Base-by-base conservation (phyloP, 2,797 vertebrate species). In the Columba guinea region DNA sequence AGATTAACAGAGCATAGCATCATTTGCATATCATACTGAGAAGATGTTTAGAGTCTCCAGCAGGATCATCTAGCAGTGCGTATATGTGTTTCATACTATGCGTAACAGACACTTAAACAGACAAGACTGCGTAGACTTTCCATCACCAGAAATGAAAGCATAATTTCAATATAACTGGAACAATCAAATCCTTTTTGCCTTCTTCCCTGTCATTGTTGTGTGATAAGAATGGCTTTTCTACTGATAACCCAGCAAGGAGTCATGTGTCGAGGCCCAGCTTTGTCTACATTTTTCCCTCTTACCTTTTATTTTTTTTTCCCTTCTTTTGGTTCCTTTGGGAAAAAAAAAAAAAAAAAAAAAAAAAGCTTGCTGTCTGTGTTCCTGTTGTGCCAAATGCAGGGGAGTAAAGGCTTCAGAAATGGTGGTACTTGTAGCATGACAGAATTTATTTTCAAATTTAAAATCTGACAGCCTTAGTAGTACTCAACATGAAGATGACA, bases 91-190 rank as follows among this genome's bases (percentile, higher is more conserved):
- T 89, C 64, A 56, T 63, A 35, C 10, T 41, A 89, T 48, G 44
- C 82, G 68, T 76, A 79, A 80, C 64, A 91, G 85, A 92, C 56
- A 52, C 24, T 93, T 96, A 76, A 94, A 79, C 67, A 83, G 81
- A 78, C 58, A 75, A 91, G 53, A 20, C 32, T 71, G 32, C 17
- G 21, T 67, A 91, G 78, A 85, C 13, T 20, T 87, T 30, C 59
- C 12, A 67, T 73, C 39, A 85, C n/a, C 41, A 84, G 67, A 89
- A 82, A 0, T 59, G 44, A 69, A 56, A 82, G 30, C 6, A 21
- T 87, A 59, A 76, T 90, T 92, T 84, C 27, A 46, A 19, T 79
- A 27, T 78, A 69, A 51, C 18, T 27, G 17, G 41, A 46, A 68
- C 22, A 89, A 82, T 5, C 14, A 60, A 71, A 84, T 81, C 46